Evolutionary conservation across 2,797 vertebrate genomes (phyloP).

Genomic region (Hydrocynus forskahlii): DNA sequence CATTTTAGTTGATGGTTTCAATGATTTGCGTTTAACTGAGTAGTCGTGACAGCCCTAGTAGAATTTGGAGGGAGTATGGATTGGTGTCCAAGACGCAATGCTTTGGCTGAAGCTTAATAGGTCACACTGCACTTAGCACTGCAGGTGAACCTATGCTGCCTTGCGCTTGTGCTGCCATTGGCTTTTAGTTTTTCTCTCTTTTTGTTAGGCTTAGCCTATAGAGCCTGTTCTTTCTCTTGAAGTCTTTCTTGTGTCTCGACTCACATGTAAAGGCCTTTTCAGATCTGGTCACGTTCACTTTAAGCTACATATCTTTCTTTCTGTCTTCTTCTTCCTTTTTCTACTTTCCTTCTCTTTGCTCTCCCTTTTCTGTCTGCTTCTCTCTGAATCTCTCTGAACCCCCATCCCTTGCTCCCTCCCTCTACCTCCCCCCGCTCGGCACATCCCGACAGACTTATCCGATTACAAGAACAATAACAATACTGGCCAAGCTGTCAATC

Average conservation of each 20-base stretch:
- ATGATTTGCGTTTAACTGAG: not conserved
- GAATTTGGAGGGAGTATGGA: not conserved
- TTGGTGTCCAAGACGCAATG: slow-evolving; percentile 9
- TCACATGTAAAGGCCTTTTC: slow-evolving; percentile 53
- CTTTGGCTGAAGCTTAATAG: slow-evolving; percentile 61
- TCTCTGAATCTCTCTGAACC: slow-evolving; percentile 67
- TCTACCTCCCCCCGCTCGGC: slow-evolving; percentile 17
- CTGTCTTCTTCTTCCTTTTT: slow-evolving; percentile 56
- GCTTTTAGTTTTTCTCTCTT: slow-evolving; percentile 56
- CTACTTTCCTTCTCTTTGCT: slow-evolving; percentile 65
- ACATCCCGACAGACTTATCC: slow-evolving; percentile 79
- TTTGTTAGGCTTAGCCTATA: slow-evolving; percentile 59
- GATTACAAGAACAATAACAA: slow-evolving; percentile 90
- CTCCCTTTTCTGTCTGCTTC: slow-evolving; percentile 64
- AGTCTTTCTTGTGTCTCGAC: slow-evolving; percentile 39
- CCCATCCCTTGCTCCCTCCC: slow-evolving; percentile 59
- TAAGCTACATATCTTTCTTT: slow-evolving; percentile 71
- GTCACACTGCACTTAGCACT: slow-evolving; percentile 34
- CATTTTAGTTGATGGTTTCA: not conserved
- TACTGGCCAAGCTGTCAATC: slow-evolving; percentile 84
- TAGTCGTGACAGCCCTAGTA: not conserved
- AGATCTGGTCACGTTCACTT: slow-evolving; percentile 67
- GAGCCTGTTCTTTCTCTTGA: slow-evolving; percentile 49
- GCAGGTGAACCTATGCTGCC: slow-evolving; percentile 52
- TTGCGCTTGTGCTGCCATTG: slow-evolving; percentile 53